Evolutionary conservation across 92 coral and sea anemone species (phyloP), one percentile per base, ranked within the genome.

Genomic region (Phenganax subtilis): DNA sequence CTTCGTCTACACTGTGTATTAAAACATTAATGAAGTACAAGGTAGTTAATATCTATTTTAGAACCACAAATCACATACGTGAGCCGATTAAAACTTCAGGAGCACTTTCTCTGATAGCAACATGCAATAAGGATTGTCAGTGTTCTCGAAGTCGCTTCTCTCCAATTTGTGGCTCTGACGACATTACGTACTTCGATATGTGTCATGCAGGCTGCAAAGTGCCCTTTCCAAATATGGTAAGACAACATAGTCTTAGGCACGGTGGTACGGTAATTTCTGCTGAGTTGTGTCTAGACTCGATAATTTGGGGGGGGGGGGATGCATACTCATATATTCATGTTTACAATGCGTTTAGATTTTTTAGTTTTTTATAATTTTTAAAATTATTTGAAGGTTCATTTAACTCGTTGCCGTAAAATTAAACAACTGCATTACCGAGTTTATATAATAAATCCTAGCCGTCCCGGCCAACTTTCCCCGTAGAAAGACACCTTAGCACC

Each of bases 161-260:
- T 55, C 77, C 77, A 73, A 25, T 73, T 5, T 73, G 77, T 73
- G 77, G 77, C 0, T 73, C 77, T 15, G 77, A 73, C 62, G 51
- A 73, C 15, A 73, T 73, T 4, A 73, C 77, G 2, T 73, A 73
- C 17, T 55, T 73, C 27, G 77, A 73, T 55, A 55, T 55, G 58
- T 73, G 77, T 16, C 77, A 73, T 73, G 77, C 77, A 51, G 77
- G 77, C 30, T 73, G 77, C 44, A 53, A 53, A 73, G 17, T 52
- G 20, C 77, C 14, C 31, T 73, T 73, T 25, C 77, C 77, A 51
- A 73, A 73, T 73, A 73, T 12, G 77, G 77, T 73, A 53, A 73
- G 58, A 9, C 55, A 14, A 59, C 4, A 1, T 59, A 1, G 16
- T 59, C 65, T 10, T 16, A 10, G 63, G 16, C 63, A 10, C 12